Evolutionary conservation across 2,888 invertebrate species (phyloP), one percentile per base, ranked within the genome.

Genomic region (Hyposoter didymator): DNA sequence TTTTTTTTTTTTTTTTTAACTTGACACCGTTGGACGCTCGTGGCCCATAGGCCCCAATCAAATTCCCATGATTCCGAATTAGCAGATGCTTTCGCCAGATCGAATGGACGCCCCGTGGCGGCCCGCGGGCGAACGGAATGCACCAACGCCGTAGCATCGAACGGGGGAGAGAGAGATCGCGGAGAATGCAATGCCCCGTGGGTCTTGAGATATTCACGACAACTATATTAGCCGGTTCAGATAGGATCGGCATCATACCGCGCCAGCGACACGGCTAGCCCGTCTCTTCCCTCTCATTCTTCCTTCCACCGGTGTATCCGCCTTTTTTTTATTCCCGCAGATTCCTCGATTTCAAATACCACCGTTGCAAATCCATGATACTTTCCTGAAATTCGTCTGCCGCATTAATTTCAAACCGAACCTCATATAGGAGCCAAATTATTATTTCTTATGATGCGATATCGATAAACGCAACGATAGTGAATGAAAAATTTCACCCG

Each of bases 61-160:
- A 93, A 93, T 92, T 92, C 91, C 92, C 93, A 93, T 93, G 93
- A 94, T 93, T 93, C 92, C 93, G 93, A 93, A 94, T 94, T 94
- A 94, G 93, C 93, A 93, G 93, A 93, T 94, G 93, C 93, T 94
- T 93, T 93, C 90, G 92, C 91, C 91, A 92, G 93, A 93, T 93
- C 92, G 93, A 93, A 92, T 92, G 92, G 93, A 90, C 93, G 90
- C 91, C 94, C 94, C 92, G 93, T 88, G 89, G 93, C 90, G 93
- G 91, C 88, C 90, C 91, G 84, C 85, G 78, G 76, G 82, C 78
- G 83, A 80, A 84, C 76, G 82, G 74, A 49, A 66, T 19, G 59
- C 78, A 72, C 79, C 47, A 79, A 62, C 66, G 74, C 73, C 35
- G 73, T 49, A 66, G 67, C 45, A 28, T 52, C 49, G 47, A 19